Percentiles rank a stretch among this genome's conserved stretches.
Evolutionary conservation across 2,797 vertebrate genomes (phyloP).

Genomic region (Chloroceryle inda): DNA sequence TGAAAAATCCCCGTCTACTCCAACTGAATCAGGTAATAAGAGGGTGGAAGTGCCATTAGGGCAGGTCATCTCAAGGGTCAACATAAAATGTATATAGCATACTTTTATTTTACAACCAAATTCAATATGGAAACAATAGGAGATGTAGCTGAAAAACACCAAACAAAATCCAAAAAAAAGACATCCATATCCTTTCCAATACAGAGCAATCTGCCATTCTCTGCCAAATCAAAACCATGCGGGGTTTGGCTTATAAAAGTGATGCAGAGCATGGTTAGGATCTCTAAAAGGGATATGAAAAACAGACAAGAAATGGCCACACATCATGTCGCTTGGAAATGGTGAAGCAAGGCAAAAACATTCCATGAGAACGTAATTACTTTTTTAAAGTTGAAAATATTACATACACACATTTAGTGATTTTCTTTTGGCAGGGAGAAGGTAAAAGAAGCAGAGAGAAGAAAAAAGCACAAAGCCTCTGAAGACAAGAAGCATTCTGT

Average conservation of each 20-base stretch:
- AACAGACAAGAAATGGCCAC: slow-evolving; percentile 25
- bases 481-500: background rate
- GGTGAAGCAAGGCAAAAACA: background rate
- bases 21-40: background rate
- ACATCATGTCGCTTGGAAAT: background rate
- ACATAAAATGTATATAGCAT: background rate
- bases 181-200: background rate
- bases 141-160: background rate
- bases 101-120: background rate
- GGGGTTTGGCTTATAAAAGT: slow-evolving; percentile 15
- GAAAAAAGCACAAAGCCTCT: background rate
- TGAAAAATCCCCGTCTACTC: background rate
- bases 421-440: background rate
- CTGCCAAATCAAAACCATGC: slow-evolving; percentile 35
- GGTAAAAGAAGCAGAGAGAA: background rate
- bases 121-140: background rate
- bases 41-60: background rate
- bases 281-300: slow-evolving; percentile 29
- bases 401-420: background rate
- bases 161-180: background rate
- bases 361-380: background rate
- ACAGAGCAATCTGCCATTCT: background rate
- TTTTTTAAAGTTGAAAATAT: background rate
- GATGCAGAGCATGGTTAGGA: background rate
- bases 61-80: background rate